Percentiles rank a stretch among this genome's conserved stretches.
phyloP scores from a whole-genome alignment of 2,797 vertebrate species.

The Thripadectes ignobilis region DNA sequence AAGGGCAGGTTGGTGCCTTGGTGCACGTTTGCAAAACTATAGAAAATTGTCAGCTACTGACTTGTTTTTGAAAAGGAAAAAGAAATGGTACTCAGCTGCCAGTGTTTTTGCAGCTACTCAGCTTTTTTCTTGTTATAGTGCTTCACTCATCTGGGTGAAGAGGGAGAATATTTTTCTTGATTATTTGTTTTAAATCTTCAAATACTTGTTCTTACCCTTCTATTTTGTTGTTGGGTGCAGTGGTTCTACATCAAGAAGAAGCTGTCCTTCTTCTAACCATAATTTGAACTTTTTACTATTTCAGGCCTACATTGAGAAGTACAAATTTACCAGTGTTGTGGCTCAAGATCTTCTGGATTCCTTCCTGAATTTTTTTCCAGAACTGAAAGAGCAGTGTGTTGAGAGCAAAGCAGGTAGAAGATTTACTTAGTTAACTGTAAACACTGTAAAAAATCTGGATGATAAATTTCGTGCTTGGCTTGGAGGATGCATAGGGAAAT shows the following conservation, averaged over 20 bases:
- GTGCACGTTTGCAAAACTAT: neutral
- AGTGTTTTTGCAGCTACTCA: neutral
- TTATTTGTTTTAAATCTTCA: neutral
- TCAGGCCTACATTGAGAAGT: slow-evolving; percentile 93
- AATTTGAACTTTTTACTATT: neutral
- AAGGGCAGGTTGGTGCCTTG: neutral
- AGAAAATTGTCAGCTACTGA: neutral
- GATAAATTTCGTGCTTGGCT: neutral
- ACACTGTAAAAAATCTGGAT: neutral
- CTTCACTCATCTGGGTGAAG: neutral
- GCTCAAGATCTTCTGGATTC: slow-evolving; percentile 92
- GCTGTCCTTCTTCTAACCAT: neutral
- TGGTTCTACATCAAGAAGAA: neutral
- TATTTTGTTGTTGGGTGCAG: neutral
- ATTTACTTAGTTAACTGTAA: neutral
- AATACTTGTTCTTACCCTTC: neutral
- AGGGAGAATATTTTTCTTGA: neutral
- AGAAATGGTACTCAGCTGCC: neutral
- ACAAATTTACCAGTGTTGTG: slow-evolving; percentile 91
- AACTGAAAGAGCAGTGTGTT: slow-evolving; percentile 86
- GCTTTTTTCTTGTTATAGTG: neutral
- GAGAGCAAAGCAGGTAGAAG: slow-evolving; percentile 86
- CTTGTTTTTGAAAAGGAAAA: neutral
- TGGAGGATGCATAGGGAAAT: neutral
- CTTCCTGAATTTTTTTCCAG: slow-evolving; percentile 90